Base-by-base conservation (phyloP, 1,140 invertebrate species). In the Pogonomyrmex barbatus region DNA sequence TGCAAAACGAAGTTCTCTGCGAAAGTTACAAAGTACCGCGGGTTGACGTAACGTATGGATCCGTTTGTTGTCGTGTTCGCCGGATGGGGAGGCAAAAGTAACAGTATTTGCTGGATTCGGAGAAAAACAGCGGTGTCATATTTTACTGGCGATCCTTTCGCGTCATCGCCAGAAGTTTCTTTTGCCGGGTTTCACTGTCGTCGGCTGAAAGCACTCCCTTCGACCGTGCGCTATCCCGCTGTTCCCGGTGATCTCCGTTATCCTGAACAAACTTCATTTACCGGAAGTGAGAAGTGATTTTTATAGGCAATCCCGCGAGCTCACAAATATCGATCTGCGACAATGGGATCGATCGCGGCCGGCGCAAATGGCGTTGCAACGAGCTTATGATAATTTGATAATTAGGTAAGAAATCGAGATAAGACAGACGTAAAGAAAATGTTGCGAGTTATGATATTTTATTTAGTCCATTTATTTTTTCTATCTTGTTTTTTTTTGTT, bases 181-280 rank as follows among this genome's bases (percentile, higher is more conserved):
- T 68, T 78, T 30, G 30, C n/a, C 36, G 9, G 9, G 75, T 73
- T 58, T 60, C 39, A 1, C 47, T 52, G 17, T 77, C 36, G 42
- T 24, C 52, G 67, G 73, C 33, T 88, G 70, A 85, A 88, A 87
- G 70, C 45, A n/a, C 73, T 45, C 30, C 52, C 14, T 54, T 56
- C 36, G 24, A 45, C 14, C 14, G 24, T 39, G 24, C 63, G 12
- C 50, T 81, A 70, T 58, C 39, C 52, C 14, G 24, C 50, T 56
- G 39, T 45, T 63, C 33, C 17, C 4, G 4, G 36, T 17, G 30
- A 65, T 33, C 60, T 36, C 24, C 36, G 24, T 70, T 45, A 45
- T 70, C 50, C 78, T n/a, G 50, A 58, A 54, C 24, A 82, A 82
- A 82, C 78, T 68, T 81, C 63, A 67, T 82, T 70, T 58, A 52